These are phyloP conservation scores for Urosaurus nigricauda DNA, from an alignment of 2,797 vertebrate species.

Conservation along the genomic window DNA sequence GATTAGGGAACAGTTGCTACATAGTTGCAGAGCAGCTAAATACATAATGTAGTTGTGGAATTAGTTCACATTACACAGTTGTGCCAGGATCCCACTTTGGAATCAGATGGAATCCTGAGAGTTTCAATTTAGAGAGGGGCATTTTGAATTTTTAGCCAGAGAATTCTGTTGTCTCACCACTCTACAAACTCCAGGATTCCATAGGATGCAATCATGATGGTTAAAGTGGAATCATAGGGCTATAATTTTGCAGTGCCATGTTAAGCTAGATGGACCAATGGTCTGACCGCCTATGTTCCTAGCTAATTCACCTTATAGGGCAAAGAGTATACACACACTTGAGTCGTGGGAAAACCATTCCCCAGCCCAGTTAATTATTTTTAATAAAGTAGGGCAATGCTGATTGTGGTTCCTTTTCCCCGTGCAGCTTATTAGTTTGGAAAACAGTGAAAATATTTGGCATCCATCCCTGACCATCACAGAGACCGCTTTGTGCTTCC, in stretches of 20 bases:
- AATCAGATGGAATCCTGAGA: too few species aligned
- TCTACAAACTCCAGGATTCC: too few species aligned
- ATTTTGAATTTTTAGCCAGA: too few species aligned
- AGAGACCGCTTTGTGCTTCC: conserved; percentile 75
- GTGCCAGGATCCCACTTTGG: too few species aligned
- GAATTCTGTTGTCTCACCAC: too few species aligned
- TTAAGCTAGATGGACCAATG: background rate
- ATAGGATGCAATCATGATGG: too few species aligned
- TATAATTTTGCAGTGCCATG: background rate
- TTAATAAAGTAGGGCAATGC: conserved; percentile 70
- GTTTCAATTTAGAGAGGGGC: too few species aligned
- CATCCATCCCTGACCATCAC: conserved; percentile 68
- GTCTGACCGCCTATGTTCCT: background rate
- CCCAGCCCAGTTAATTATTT: conserved; percentile 69
- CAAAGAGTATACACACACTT: conserved; percentile 44
- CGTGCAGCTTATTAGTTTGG: conserved; percentile 65
- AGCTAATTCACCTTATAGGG: background rate
- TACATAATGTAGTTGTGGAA: too few species aligned
- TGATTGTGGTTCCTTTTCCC: conserved; percentile 55
- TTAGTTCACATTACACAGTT: too few species aligned
- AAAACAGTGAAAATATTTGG: conserved; percentile 72
- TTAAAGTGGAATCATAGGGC: too few species aligned
- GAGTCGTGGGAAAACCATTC: conserved; percentile 43
- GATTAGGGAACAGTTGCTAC: too few species aligned
- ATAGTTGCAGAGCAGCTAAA: too few species aligned